These are phyloP conservation scores for Isotomurus palustris DNA, from an alignment of 2,888 invertebrate species.

Conservation along the genomic window DNA sequence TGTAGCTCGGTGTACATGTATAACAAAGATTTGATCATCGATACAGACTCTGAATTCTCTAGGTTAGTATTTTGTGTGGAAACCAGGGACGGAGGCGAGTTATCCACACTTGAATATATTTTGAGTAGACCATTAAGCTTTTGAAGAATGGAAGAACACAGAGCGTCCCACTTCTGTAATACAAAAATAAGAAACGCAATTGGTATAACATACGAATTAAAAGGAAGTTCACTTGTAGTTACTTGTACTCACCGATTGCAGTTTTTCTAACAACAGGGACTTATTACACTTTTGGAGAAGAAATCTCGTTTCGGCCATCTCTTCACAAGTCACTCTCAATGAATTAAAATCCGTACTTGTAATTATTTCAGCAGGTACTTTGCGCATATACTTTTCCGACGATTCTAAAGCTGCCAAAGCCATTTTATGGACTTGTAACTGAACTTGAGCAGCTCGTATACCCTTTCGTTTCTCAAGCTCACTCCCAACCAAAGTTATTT, in stretches of 20 bases:
- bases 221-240: too few species aligned
- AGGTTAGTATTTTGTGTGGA: neutral
- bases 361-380: constrained; percentile 27
- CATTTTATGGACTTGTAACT: constrained; percentile 35
- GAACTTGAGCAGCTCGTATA: constrained; percentile 29
- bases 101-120: constrained; percentile 16
- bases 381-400: constrained; percentile 33
- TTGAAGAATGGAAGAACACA: constrained; percentile 24
- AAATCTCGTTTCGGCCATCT: constrained; percentile 39
- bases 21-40: constrained; percentile 32
- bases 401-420: constrained; percentile 30
- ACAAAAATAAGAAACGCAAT: constrained; percentile 15
- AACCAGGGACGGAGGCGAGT: neutral
- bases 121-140: constrained; percentile 31
- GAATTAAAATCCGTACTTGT: constrained; percentile 29
- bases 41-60: constrained; percentile 9
- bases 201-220: too few species aligned
- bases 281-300: constrained; percentile 26
- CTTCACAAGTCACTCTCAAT: constrained; percentile 37
- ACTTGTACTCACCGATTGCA: constrained; percentile 17
- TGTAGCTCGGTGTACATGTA: constrained; percentile 40
- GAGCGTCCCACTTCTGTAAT: constrained; percentile 29
- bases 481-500: constrained; percentile 29
- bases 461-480: constrained; percentile 29
- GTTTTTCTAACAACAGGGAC: constrained; percentile 18